Evolutionary conservation across 1,140 invertebrate species (phyloP), one percentile per base, ranked within the genome.

Genomic region (Brachionus plicatilis): DNA sequence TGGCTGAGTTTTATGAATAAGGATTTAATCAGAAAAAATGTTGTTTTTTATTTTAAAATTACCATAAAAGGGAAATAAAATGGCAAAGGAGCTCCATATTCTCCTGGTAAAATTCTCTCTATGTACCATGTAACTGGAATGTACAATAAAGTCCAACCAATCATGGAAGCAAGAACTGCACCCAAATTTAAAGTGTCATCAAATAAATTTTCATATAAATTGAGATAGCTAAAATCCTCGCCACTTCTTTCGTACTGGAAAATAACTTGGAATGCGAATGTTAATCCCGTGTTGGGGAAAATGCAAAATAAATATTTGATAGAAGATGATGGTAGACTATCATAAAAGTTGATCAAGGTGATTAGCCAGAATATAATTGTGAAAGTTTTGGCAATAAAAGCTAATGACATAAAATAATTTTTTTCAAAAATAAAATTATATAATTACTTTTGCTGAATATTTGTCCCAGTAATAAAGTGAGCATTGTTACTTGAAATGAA

Each of bases 21-120:
- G 33, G 6, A 2, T 7, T 37, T 37, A 37, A 37, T 37, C 2
- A 37, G 5, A 37, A 37, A 37, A 37, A 37, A 37, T 37, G 33
- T 37, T 6, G 0, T 37, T 37, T 7, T 5, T 37, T 37, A 6
- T 37, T 7, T 37, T 37, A 4, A 37, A 37, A 37, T 37, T 83
- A 86, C 86, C 82, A 88, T 88, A 41, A 91, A 86, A n/a, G 87
- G 87, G 86, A 91, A 91, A 86, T 90, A 91, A 87, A 89, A 91
- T 17, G 89, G 90, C 43, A 88, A 87, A 0, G 91, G 90, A 9
- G 92, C 88, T 60, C 92, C 92, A 88, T 90, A 92, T 82, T 90
- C 87, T 45, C 91, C 92, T 86, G 92, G 92, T 85, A 91, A 91
- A 20, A 93, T 91, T 45, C 90, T 90, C 87, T 93, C 92, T 66